Evolutionary conservation across 2,888 invertebrate species (phyloP).

Genomic region (Belgica antarctica): DNA sequence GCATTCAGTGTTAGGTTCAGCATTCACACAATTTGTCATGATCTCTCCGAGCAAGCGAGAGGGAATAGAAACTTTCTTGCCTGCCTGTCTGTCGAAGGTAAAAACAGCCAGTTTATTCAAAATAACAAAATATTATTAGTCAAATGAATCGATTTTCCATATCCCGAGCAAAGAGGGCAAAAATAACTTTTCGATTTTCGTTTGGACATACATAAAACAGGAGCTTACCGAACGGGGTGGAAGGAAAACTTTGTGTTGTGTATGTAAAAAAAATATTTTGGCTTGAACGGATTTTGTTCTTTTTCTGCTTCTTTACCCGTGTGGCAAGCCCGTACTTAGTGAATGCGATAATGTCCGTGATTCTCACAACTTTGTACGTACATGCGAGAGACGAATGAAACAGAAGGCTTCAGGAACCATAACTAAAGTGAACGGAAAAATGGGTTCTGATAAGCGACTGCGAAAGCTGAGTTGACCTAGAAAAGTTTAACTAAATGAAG

Average conservation of each 20-base stretch:
- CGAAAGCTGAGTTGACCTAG: too few species aligned
- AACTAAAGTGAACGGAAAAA: not conserved
- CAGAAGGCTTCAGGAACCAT: not conserved
- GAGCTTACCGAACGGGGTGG: not conserved
- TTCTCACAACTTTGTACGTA: not conserved
- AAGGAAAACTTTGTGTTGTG: not conserved
- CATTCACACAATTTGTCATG: slow-evolving; percentile 7
- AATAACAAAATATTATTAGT: slow-evolving; percentile 34
- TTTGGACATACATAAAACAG: not conserved
- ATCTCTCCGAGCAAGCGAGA: not conserved
- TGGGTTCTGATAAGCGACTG: not conserved
- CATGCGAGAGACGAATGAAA: not conserved
- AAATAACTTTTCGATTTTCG: slow-evolving; percentile 2
- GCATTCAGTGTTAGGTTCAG: not conserved
- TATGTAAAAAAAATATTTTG: slow-evolving; percentile 10
- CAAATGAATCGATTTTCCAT: slow-evolving; percentile 38
- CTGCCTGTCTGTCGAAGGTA: not conserved
- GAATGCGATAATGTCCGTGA: not conserved
- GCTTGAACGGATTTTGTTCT: slow-evolving; percentile 17
- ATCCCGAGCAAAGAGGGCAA: not conserved
- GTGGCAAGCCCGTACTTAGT: not conserved
- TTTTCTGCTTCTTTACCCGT: not conserved
- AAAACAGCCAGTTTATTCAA: slow-evolving; percentile 4
- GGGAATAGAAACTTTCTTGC: too few species aligned
- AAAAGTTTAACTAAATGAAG: too few species aligned